Base-by-base conservation (phyloP, 1,140 invertebrate species). In the Venustaconcha ellipsiformis region DNA sequence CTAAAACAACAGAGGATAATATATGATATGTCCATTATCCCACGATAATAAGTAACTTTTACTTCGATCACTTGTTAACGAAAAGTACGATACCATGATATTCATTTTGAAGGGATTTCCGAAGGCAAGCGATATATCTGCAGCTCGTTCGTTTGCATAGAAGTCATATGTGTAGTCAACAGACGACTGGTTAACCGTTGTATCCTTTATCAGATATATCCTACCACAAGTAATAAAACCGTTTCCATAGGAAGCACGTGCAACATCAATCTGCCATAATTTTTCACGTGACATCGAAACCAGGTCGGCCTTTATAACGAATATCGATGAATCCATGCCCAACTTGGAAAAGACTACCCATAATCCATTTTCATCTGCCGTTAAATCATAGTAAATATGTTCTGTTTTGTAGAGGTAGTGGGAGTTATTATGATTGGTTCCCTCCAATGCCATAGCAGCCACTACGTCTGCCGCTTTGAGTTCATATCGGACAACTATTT, bases 21-120 rank as follows among this genome's bases (percentile, higher is more conserved):
- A 67, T n/a, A 77, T 70, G 37, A 77, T 66, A 57, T 72, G 66
- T n/a, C 75, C 69, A 26, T 68, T 68, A 70, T 77, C 75, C 69
- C 70, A 77, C 1, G 70, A 63, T 12, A 67, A 18, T 8, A 77
- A 67, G 26, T 60, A 17, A 59, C 75, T 77, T 30, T 68, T 60
- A 37, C 56, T 67, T 18, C 58, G 60, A 14, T 77, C 75, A 6
- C 58, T 23, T 8, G 65, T 72, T n/a, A 72, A 72, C 11, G 70
- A 68, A 20, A 67, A 67, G 59, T 72, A 77, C 17, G 69, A 65
- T 5, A 77, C 60, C 75, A 77, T 77, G 17, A 18, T 68, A 18
- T 64, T 67, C 17, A 57, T 66, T 55, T 60, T 37, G 57, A 72
- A 77, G 2, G 75, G 75, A 30, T 72, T 57, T 56, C 64, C 68